A percentile compares a stretch with the other conserved stretches of the same genome.
These are phyloP conservation scores for Mycteria americana DNA, from an alignment of 2,797 vertebrate genomes.

Conservation along the genomic window DNA sequence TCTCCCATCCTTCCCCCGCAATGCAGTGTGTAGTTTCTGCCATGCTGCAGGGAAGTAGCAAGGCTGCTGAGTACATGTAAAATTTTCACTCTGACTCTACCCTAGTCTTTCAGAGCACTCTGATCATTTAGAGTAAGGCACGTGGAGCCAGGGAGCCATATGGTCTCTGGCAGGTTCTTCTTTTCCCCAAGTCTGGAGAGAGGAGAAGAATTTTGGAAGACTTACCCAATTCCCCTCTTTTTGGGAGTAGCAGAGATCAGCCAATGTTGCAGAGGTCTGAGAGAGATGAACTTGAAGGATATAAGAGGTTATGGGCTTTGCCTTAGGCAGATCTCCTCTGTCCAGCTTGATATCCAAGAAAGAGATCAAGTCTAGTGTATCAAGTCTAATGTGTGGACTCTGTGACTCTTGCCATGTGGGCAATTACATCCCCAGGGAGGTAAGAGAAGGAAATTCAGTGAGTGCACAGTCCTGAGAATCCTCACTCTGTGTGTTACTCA, in stretches of 20 bases:
- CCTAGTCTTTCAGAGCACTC: not conserved
- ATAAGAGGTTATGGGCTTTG: not conserved
- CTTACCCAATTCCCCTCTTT: not conserved
- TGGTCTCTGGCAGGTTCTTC: not conserved
- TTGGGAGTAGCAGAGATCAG: not conserved
- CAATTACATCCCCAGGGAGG: not conserved
- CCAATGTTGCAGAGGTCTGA: not conserved
- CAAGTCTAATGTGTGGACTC: not conserved
- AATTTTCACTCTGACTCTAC: not conserved
- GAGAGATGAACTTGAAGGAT: not conserved
- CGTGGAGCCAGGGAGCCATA: not conserved
- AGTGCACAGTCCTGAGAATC: not conserved
- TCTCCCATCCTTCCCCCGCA: not conserved
- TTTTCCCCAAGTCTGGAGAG: not conserved
- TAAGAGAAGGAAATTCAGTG: not conserved
- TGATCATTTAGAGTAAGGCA: not conserved
- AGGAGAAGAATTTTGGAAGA: not conserved
- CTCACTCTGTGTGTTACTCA: not conserved
- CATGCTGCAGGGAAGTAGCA: not conserved
- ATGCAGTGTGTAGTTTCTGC: not conserved
- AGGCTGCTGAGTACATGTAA: not conserved
- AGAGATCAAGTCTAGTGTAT: not conserved
- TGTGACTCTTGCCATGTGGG: not conserved
- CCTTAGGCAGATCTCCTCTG: not conserved
- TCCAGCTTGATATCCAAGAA: not conserved